Percentiles rank a stretch among this genome's conserved stretches.
Evolutionary conservation across 2,888 invertebrate species (phyloP).

Genomic region (Cyaniris semiargus): DNA sequence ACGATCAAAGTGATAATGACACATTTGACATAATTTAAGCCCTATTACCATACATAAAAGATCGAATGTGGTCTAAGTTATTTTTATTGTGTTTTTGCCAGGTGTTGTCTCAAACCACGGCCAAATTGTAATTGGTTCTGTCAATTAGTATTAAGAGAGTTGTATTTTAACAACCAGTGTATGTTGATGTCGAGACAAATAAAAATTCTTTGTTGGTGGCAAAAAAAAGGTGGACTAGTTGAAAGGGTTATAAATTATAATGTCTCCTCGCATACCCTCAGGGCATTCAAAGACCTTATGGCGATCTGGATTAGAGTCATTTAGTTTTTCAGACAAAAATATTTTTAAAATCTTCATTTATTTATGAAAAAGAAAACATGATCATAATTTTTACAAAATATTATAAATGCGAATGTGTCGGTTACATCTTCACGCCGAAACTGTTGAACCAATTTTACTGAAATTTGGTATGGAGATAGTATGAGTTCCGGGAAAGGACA

Average conservation of each 20-base stretch:
- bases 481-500: no score
- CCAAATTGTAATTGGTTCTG: background rate
- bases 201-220: background rate
- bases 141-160: background rate
- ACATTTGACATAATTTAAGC: background rate
- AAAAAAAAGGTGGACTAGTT: background rate
- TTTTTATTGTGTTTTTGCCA: constrained; percentile 5
- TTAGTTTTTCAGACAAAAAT: no score
- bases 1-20: background rate
- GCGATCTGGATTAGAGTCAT: no score
- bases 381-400: no score
- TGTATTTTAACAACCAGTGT: background rate
- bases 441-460: no score
- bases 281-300: background rate
- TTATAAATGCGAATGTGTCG: no score
- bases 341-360: no score
- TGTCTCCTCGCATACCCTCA: background rate
- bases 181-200: background rate
- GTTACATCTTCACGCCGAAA: no score
- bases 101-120: background rate
- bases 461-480: no score
- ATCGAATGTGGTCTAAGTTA: background rate
- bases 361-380: no score
- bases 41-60: background rate
- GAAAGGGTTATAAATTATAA: background rate